Evolutionary conservation across 2,113 vertebrate species (phyloP), one percentile per base, ranked within the genome.

Genomic region (Pimephales promelas): DNA sequence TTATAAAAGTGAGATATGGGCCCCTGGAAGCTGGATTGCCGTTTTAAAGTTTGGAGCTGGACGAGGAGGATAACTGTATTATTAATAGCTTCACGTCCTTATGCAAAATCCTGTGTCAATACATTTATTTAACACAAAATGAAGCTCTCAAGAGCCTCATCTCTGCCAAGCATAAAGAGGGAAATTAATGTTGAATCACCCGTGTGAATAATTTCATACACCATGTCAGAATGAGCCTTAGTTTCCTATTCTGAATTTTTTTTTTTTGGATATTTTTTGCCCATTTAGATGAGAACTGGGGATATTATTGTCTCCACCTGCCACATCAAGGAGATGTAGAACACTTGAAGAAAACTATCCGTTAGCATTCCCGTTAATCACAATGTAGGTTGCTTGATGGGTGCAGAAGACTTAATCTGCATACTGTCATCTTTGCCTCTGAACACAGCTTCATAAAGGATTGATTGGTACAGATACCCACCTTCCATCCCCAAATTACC

Each of bases 181-280:
- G 45, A 81, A 77, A 86, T 36, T 22, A 88, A 76, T 85, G 83
- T 85, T 84, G 86, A 85, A 87, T 87, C 71, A 28, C 20, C 56
- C 81, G 24, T 68, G 36, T 80, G 83, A 89, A 81, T 82, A 84
- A 86, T 85, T 76, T n/a, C 13, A 68, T 74, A 82, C 83, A 71
- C 83, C 61, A 61, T 87, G 88, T 87, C 77, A 88, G 90, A 91
- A 90, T 88, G 84, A 85, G 59, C 73, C 82, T 90, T 89, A 85
- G 79, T 91, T 90, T 90, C 84, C 88, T 88, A 90, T 76, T 66
- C 83, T 28, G 40, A 85, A 83, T 52, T 6, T 11, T 77, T 52
- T 6, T 11, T 77, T 74, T 70, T 87, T 22, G 83, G 85, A 90
- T 88, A 88, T 88, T 84, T 91, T 85, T 81, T 59, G 28, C 8